Conservation (phyloP, 2,888 invertebrate species). For the Pseudococcus jackbeardsleyi region DNA sequence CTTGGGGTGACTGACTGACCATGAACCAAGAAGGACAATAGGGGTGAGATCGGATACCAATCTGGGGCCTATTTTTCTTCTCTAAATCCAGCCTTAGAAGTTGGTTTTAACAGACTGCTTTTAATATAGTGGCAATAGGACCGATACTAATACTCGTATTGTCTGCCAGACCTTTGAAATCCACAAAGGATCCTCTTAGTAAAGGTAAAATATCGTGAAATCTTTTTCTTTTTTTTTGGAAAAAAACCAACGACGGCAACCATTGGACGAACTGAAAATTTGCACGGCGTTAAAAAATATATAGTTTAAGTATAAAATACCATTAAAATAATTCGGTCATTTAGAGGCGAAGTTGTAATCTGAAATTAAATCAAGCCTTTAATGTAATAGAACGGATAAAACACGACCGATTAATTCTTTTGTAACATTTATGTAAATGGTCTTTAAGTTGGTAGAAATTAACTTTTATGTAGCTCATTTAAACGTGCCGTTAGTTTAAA, state of each 20-base stretch:
- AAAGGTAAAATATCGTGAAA: not conserved
- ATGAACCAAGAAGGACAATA: not conserved
- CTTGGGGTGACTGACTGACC: not conserved
- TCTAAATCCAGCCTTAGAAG: not conserved
- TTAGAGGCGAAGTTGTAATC: constrained; percentile 49
- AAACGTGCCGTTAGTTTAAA: constrained; percentile 57
- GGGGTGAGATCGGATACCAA: not conserved
- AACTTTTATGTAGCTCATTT: constrained; percentile 61
- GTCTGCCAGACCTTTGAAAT: not conserved
- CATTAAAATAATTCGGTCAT: constrained; percentile 43
- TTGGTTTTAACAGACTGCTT: not conserved
- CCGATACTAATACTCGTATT: not conserved
- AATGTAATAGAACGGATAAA: constrained; percentile 53
- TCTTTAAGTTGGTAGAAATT: constrained; percentile 60
- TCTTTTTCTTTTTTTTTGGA: too few relatives aligned
- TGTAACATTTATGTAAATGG: constrained; percentile 59
- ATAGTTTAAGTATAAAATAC: not conserved
- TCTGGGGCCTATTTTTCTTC: not conserved
- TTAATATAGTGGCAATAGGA: not conserved
- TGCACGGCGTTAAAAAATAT: not conserved
- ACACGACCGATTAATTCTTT: constrained; percentile 60
- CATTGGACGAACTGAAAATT: not conserved
- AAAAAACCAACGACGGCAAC: not conserved
- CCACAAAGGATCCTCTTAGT: not conserved
- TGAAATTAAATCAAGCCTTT: constrained; percentile 51